Base-by-base conservation (phyloP, 2,113 vertebrate species). In the Tangachromis dhanisi region DNA sequence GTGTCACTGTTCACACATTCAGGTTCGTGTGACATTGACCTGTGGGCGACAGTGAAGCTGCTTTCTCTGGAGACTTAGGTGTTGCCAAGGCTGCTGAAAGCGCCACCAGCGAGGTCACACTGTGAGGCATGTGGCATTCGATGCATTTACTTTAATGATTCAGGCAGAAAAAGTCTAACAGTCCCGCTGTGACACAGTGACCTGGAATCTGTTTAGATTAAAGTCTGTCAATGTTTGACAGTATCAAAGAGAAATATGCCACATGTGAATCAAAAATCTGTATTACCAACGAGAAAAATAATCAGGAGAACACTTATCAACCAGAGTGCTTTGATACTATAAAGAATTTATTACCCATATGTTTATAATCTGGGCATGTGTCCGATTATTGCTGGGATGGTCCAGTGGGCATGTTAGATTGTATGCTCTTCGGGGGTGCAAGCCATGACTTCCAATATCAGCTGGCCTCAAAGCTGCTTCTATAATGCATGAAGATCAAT, bases 401-500 rank as follows among this genome's bases (percentile, higher is more conserved):
- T 94, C 93, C 93, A 93, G 84, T 92, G 93, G 90, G 88, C 88
- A 92, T 91, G 85, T 94, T 90, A 83, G 68, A 79, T 85, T 83
- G 81, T 85, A 59, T 53, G 63, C 86, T 81, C 73, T 4, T 21
- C 16, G 84, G 89, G 87, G 89, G 81, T 84, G 87, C 83, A 76
- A 90, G 88, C 88, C 63, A 81, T 90, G 91, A 85, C 81, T 94
- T 89, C 81, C 86, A 93, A 92, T 94, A 94, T 90, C 85, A 92
- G 59, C 84, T 78, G 89, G 85, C 88, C 91, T 89, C 91, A 88
- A 73, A 89, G 92, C 88, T 53, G 88, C 88, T 94, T 95, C 91
- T 93, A 93, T 95, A 94, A 95, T 95, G 93, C 94, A 95, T 95
- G 92, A 92, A 85, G 92, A 96, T 96, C 95, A 94, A 96, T 95